Conservation (phyloP, 2,888 invertebrate species). For the Temnothorax rugatulus region DNA sequence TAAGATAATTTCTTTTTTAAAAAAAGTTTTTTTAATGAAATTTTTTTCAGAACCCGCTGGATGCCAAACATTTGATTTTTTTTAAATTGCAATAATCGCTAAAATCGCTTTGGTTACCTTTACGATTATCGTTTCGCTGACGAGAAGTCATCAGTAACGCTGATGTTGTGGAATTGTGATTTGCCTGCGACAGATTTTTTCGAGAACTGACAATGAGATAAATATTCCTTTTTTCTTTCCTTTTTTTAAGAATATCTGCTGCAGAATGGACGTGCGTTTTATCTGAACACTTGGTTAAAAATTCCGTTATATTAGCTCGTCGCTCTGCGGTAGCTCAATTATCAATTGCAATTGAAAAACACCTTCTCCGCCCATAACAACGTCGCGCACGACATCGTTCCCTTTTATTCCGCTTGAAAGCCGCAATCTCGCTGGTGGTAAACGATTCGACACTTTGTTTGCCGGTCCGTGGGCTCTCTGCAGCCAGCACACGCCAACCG, state of each 20-base stretch:
- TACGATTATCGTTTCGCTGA: neutral
- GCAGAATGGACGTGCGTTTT: neutral
- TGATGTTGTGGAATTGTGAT: too few relatives aligned
- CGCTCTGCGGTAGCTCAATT: constrained; percentile 36
- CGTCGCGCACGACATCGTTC: constrained; percentile 54
- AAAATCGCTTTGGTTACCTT: neutral
- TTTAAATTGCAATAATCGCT: neutral
- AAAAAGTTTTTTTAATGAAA: neutral
- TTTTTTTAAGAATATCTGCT: neutral
- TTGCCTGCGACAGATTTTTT: neutral
- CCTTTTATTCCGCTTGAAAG: constrained; percentile 55
- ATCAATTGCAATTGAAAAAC: constrained; percentile 54
- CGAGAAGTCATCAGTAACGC: neutral
- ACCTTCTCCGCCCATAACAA: constrained; percentile 33
- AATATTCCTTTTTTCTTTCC: neutral
- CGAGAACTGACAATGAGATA: neutral
- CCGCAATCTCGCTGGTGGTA: constrained; percentile 52
- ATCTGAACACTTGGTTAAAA: constrained; percentile 21
- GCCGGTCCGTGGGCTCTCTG: constrained; percentile 39
- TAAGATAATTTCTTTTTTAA: neutral
- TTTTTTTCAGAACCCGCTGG: neutral
- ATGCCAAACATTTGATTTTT: neutral
- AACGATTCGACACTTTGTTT: constrained; percentile 58
- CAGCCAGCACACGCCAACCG: constrained; percentile 45
- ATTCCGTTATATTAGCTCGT: constrained; percentile 44